phyloP scores from a whole-genome alignment of 2,113 vertebrate species.

The Microcebus ravelobensis region DNA sequence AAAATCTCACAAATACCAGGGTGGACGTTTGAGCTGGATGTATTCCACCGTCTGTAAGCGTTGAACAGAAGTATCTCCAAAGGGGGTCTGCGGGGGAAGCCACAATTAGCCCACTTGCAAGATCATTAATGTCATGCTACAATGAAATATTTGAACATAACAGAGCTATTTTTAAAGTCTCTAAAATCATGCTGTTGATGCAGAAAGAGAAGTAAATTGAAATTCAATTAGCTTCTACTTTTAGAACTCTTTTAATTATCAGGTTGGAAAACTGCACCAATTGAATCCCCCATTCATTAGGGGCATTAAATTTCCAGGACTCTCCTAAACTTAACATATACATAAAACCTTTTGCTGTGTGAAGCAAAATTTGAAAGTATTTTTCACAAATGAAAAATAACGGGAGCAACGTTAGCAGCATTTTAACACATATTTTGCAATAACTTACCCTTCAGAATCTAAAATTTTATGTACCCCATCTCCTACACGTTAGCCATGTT shows the following conservation, averaged over 20 bases:
- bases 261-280: slow-evolving; percentile 11
- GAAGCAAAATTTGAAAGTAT: neutral
- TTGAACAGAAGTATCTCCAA: slow-evolving; percentile 50
- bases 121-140: slow-evolving; percentile 56
- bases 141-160: slow-evolving; percentile 66
- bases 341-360: neutral
- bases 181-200: slow-evolving; percentile 61
- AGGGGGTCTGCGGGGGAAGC: slow-evolving; percentile 46
- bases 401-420: neutral
- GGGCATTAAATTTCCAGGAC: slow-evolving; percentile 25
- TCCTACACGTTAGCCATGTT: neutral
- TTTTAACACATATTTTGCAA: neutral
- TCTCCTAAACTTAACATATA: neutral
- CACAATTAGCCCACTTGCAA: slow-evolving; percentile 72
- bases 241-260: slow-evolving; percentile 70
- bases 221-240: slow-evolving; percentile 67
- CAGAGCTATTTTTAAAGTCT: slow-evolving; percentile 53
- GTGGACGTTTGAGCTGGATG: slow-evolving; percentile 31
- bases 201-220: slow-evolving; percentile 58
- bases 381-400: neutral
- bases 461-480: neutral
- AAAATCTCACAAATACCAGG: neutral
- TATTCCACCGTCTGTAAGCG: neutral
- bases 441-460: neutral
- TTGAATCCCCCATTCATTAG: slow-evolving; percentile 19